These are phyloP conservation scores for Drosophila ananassae DNA, from an alignment of 1,140 invertebrate species.

Conservation along the genomic window DNA sequence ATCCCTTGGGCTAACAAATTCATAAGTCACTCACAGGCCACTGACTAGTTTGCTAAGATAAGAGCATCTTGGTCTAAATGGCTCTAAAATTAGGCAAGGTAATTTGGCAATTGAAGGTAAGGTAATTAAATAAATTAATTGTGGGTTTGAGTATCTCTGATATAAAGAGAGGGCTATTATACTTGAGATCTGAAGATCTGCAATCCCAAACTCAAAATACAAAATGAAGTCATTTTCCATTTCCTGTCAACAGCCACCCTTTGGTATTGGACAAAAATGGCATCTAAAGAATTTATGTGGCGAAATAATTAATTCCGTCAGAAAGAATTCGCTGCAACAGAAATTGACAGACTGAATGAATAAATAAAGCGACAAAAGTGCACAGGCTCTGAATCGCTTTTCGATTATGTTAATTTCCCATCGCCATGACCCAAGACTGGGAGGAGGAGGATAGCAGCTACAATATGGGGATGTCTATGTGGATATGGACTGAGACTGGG, in stretches of 20 bases:
- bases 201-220: background rate
- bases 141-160: no score
- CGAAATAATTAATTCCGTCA: slow-evolving; percentile 82
- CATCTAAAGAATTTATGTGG: slow-evolving; percentile 68
- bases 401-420: slow-evolving; percentile 79
- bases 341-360: slow-evolving; percentile 67
- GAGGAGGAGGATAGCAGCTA: slow-evolving; percentile 15
- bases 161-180: no score
- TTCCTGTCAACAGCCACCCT: slow-evolving; percentile 11
- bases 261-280: slow-evolving; percentile 4
- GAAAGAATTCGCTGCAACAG: slow-evolving; percentile 59
- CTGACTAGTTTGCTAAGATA: slow-evolving; percentile 10
- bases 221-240: slow-evolving; percentile 42
- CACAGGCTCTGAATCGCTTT: slow-evolving; percentile 66
- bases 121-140: background rate
- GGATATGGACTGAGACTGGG: background rate
- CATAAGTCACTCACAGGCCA: slow-evolving; percentile 77
- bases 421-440: slow-evolving; percentile 30
- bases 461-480: slow-evolving; percentile 36
- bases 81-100: background rate
- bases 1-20: slow-evolving; percentile 47
- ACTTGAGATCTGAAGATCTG: no score
- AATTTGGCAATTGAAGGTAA: background rate
- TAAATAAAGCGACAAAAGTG: slow-evolving; percentile 50
- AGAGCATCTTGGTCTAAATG: background rate